These are phyloP conservation scores for Columba livia DNA, from an alignment of 2,113 vertebrate genomes.

Conservation along the genomic window DNA sequence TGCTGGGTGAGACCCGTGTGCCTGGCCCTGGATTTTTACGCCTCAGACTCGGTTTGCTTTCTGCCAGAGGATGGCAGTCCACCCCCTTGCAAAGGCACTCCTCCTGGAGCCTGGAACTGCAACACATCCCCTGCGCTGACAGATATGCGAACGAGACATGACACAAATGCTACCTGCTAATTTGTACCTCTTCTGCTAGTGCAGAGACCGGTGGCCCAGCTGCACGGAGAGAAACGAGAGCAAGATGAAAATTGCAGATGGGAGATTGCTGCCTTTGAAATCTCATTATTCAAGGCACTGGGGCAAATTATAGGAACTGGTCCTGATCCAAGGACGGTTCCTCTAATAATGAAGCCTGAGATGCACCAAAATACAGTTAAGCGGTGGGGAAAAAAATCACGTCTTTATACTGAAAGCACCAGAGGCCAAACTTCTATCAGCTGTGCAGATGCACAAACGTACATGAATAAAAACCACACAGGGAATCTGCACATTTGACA, in stretches of 20 bases:
- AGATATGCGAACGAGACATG: background rate
- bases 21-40: background rate
- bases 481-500: background rate
- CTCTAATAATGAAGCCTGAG: background rate
- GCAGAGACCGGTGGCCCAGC: background rate
- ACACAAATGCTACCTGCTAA: background rate
- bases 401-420: background rate
- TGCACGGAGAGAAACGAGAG: background rate
- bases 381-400: accelerated
- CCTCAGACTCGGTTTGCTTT: background rate
- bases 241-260: background rate
- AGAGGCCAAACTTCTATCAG: background rate
- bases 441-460: background rate
- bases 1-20: background rate
- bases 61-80: slow-evolving; percentile 59
- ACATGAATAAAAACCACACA: background rate
- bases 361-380: background rate
- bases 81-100: background rate
- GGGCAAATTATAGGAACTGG: background rate
- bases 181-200: slow-evolving; percentile 7
- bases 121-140: background rate
- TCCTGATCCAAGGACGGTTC: background rate
- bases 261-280: background rate
- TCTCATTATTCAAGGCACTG: background rate
- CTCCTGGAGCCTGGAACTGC: background rate